Conservation (phyloP, 2,113 vertebrate species). For the Pygoscelis adeliae region DNA sequence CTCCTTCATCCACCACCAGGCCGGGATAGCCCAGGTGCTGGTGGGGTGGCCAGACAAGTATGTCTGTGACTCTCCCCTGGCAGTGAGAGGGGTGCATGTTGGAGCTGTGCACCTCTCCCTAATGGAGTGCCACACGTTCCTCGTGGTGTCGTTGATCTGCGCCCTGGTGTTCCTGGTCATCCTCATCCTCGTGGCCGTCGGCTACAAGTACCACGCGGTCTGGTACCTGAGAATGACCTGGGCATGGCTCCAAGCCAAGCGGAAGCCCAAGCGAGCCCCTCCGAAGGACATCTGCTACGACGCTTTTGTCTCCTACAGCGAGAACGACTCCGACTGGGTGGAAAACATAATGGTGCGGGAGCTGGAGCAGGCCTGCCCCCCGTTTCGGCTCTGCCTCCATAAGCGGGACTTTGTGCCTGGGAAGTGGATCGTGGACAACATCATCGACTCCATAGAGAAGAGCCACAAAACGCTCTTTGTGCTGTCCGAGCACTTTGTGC, state of each 20-base stretch:
- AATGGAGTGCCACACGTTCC: constrained; percentile 77
- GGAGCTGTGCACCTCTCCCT: constrained; percentile 47
- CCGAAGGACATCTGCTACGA: constrained; percentile 73
- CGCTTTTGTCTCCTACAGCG: constrained; percentile 92
- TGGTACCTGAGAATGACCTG: constrained; percentile 92
- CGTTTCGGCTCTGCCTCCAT: constrained; percentile 85
- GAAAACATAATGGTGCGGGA: constrained; percentile 85
- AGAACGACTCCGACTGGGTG: constrained; percentile 87
- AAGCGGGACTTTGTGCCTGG: constrained; percentile 89
- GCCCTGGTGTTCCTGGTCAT: constrained; percentile 50
- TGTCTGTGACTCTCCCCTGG: constrained; percentile 83
- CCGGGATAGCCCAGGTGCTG: constrained; percentile 1
- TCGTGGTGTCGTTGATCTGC: constrained; percentile 74
- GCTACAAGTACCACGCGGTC: constrained; percentile 76
- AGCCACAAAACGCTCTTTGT: constrained; percentile 86
- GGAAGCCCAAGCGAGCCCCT: constrained; percentile 62
- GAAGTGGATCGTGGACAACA: constrained; percentile 89
- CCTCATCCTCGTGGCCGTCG: constrained; percentile 18
- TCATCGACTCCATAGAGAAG: constrained; percentile 87
- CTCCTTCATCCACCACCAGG: constrained; percentile 63
- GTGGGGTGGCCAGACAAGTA: constrained; percentile 75
- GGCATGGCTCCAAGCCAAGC: constrained; percentile 88
- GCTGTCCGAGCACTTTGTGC: constrained; percentile 88
- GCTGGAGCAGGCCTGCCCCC: constrained; percentile 77
- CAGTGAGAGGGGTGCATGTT: constrained; percentile 67